Base-by-base conservation (phyloP, 1,140 invertebrate genomes). In the Camponotus vicinus region DNA sequence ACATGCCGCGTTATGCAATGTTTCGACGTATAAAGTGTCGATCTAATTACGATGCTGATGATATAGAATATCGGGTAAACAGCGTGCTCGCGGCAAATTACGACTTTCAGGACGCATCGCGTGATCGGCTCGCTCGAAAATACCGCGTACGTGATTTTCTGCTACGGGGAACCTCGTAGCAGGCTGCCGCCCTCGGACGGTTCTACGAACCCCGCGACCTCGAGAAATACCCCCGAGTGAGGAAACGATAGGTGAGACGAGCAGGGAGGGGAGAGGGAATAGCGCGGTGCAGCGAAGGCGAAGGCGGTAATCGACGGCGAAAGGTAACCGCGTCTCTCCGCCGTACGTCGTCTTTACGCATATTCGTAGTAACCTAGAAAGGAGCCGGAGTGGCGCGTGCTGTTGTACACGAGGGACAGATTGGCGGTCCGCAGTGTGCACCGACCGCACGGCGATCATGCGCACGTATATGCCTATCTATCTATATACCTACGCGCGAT, bases 351-450 rank as follows among this genome's bases (percentile, higher is more conserved):
- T 83, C 66, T 93, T 93, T 94, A 92, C 93, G 92, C 93, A 90
- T 52, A 52, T 93, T 93, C 92, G 92, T 91, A 91, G 93, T 94
- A 94, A 94, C 93, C 93, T 94, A 94, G 92, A 93, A 94, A 93
- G 91, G 90, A 57, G 85, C 52, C 85, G 83, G 82, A 86, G 82
- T 87, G 83, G 73, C 64, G 86, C 82, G 88, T 88, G 90, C 90
- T 88, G 88, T 85, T 73, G 88, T 86, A 77, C 80, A 52, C 49
- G 69, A 87, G 66, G 82, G 91, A 88, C 84, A 85, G 82, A 92
- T 90, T 87, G 86, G 80, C 90, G 78, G 76, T 63, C 32, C 63
- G 64, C 80, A 70, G 21, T 52, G 45, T 73, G 80, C 78, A 85
- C 61, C 71, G 52, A 61, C 73, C 63, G 21, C 75, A 40, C 75